phyloP scores from a whole-genome alignment of 1,140 invertebrate genomes.

The Proales similis region DNA sequence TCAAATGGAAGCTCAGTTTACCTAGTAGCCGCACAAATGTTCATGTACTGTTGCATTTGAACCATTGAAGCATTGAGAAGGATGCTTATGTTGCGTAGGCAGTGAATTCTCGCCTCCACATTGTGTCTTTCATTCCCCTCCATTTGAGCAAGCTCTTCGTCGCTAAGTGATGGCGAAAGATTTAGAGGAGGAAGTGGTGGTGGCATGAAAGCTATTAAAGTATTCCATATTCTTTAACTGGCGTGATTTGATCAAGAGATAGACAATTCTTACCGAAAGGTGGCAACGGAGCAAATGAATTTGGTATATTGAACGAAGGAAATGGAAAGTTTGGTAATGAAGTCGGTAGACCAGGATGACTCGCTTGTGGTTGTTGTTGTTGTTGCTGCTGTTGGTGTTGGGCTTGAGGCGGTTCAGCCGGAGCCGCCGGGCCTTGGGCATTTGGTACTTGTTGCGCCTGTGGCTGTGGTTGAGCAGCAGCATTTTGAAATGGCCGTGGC shows the following conservation, averaged over 20 bases:
- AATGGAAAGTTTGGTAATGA: background rate
- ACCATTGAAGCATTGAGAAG: conserved; percentile 77
- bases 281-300: too few species aligned
- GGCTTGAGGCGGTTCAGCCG: background rate
- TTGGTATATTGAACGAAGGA: background rate
- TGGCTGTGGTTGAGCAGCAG: background rate
- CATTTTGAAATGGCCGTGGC: background rate
- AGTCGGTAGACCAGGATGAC: background rate
- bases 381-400: background rate
- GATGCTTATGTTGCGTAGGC: conserved; percentile 73
- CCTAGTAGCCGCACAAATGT: conserved; percentile 43
- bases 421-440: background rate
- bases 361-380: background rate
- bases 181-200: conserved; percentile 56
- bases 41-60: conserved; percentile 79
- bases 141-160: conserved; percentile 75
- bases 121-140: conserved; percentile 74
- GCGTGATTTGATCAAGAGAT: too few species aligned
- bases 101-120: conserved; percentile 78
- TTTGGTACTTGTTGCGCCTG: background rate
- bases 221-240: background rate
- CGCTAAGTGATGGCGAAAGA: conserved; percentile 65
- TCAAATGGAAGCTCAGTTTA: background rate
- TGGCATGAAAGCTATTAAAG: conserved; percentile 36
- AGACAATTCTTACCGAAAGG: background rate